These are phyloP conservation scores for Epizoanthus ramosus DNA, from an alignment of 92 coral and sea anemone species.

Conservation along the genomic window DNA sequence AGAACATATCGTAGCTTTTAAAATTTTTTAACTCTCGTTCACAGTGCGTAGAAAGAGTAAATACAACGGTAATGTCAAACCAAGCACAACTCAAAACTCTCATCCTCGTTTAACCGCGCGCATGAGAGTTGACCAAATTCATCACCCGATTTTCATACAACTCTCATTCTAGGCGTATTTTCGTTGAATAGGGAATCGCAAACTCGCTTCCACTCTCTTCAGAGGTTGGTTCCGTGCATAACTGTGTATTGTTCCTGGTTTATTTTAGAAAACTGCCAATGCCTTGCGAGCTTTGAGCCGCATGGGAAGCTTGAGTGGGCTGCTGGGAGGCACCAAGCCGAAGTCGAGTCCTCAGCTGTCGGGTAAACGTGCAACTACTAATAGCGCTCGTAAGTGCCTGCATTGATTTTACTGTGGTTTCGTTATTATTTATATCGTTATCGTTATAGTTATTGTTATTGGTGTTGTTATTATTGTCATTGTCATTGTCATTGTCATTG, in stretches of 20 bases:
- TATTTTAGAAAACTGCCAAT: slow-evolving; percentile 89
- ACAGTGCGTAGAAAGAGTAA: no score
- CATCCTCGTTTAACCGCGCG: no score
- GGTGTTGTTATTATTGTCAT: not conserved
- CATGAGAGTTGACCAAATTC: no score
- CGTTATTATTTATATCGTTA: not conserved
- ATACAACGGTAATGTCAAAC: no score
- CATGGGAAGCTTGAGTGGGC: slow-evolving; percentile 84
- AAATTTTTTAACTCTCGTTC: no score
- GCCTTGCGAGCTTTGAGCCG: slow-evolving; percentile 96
- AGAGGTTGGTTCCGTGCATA: not conserved
- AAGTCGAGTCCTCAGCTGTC: slow-evolving; percentile 42
- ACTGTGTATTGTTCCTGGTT: not conserved
- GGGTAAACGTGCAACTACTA: slow-evolving; percentile 37
- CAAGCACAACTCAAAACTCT: no score
- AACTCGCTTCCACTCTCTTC: no score
- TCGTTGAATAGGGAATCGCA: no score
- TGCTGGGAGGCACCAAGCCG: slow-evolving; percentile 67
- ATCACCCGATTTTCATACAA: no score
- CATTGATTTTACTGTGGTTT: not conserved
- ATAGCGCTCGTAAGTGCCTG: slow-evolving; percentile 27
- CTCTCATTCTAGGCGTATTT: no score
- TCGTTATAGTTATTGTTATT: not conserved
- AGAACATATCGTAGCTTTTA: no score
- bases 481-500: not conserved